phyloP scores from a whole-genome alignment of 2,113 vertebrate genomes.

The Procapra przewalskii region DNA sequence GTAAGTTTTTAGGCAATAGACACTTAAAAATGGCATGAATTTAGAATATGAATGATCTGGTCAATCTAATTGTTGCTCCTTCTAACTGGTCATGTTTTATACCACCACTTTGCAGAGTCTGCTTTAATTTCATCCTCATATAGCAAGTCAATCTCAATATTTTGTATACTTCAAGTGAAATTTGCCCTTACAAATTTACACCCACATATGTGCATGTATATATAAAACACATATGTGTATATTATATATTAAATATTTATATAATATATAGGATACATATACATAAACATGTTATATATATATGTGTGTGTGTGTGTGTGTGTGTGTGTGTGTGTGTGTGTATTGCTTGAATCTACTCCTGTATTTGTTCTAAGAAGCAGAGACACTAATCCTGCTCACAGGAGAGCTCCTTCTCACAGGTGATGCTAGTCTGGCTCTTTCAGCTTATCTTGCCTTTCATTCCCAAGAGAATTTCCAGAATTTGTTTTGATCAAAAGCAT shows the following conservation, averaged over 20 bases:
- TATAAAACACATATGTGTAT: neutral
- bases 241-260: neutral
- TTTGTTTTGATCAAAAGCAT: neutral
- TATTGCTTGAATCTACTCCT: slow-evolving; percentile 74
- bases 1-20: neutral
- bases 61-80: slow-evolving; percentile 6
- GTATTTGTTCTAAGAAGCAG: slow-evolving; percentile 59
- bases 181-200: slow-evolving; percentile 71
- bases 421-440: slow-evolving; percentile 45
- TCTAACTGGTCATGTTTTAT: slow-evolving; percentile 8
- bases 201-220: neutral
- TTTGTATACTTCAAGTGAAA: slow-evolving; percentile 62
- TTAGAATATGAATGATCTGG: slow-evolving; percentile 28
- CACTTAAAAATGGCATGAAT: neutral
- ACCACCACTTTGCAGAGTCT: slow-evolving; percentile 56
- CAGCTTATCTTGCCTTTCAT: slow-evolving; percentile 21
- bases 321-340: neutral
- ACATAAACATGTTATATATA: neutral
- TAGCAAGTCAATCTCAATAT: slow-evolving; percentile 66
- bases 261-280: neutral
- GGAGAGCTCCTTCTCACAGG: neutral
- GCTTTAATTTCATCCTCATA: slow-evolving; percentile 58
- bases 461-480: slow-evolving; percentile 50
- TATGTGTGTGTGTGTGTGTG: neutral
- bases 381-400: slow-evolving; percentile 30